Evolutionary conservation across 2,113 vertebrate genomes (phyloP).

Genomic region (Cheilinus undulatus): DNA sequence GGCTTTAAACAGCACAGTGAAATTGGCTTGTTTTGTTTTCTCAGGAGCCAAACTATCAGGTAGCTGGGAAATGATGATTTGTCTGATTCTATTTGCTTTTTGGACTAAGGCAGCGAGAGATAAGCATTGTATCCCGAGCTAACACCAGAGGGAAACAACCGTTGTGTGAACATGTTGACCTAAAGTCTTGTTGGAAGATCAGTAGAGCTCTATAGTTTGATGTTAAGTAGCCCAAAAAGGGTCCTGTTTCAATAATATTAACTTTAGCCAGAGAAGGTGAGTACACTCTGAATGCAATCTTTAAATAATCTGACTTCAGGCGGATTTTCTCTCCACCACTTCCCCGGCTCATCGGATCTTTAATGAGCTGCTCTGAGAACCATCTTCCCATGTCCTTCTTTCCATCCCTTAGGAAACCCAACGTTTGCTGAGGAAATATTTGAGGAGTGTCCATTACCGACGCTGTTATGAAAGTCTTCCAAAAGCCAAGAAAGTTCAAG

Average conservation of each 20-base stretch:
- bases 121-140: neutral
- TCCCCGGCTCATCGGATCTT: slow-evolving; percentile 23
- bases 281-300: slow-evolving; percentile 1
- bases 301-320: slow-evolving; percentile 7
- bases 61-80: no score
- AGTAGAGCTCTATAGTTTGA: neutral
- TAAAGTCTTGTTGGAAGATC: neutral
- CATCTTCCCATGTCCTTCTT: slow-evolving; percentile 31
- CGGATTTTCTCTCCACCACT: neutral
- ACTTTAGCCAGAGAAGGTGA: slow-evolving; percentile 15
- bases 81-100: no score
- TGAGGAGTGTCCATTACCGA: slow-evolving; percentile 49
- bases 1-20: no score
- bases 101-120: no score
- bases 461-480: slow-evolving; percentile 48
- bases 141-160: no score
- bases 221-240: neutral
- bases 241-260: neutral
- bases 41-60: no score
- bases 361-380: slow-evolving; percentile 16
- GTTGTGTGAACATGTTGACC: neutral
- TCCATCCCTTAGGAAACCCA: slow-evolving; percentile 17
- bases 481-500: slow-evolving; percentile 40
- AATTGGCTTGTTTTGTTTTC: no score
- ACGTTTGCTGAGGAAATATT: slow-evolving; percentile 62